Evolutionary conservation across 2,113 vertebrate genomes (phyloP).

Genomic region (Rutilus rutilus): DNA sequence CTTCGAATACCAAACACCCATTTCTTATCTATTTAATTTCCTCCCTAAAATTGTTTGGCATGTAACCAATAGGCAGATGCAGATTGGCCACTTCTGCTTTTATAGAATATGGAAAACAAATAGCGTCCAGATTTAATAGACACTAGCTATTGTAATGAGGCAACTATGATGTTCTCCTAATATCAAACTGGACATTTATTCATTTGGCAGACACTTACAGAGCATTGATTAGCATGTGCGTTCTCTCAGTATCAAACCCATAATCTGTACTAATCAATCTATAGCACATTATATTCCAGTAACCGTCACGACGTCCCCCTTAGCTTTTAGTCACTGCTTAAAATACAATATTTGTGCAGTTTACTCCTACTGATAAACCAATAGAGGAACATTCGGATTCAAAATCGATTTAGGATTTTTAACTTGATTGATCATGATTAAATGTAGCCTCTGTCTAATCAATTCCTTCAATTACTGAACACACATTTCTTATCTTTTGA

Average conservation of each 20-base stretch:
- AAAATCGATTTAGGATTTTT: not conserved
- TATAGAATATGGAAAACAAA: not conserved
- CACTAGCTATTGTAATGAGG: not conserved
- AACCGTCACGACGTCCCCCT: not conserved
- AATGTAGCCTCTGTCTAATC: conserved; percentile 4
- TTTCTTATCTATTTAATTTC: conserved; percentile 7
- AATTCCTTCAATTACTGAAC: conserved; percentile 20
- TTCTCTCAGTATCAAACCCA: not conserved
- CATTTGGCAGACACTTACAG: not conserved
- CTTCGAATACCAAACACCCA: not conserved
- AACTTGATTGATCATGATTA: not conserved
- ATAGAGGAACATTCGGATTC: not conserved
- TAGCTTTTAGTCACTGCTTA: not conserved
- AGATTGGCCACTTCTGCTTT: not conserved
- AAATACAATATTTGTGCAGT: not conserved
- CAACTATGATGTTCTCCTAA: not conserved
- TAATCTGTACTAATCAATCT: not conserved
- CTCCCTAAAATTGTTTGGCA: not conserved
- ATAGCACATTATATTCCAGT: not conserved
- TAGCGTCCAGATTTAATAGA: not conserved
- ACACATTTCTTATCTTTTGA: not conserved
- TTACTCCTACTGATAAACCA: not conserved
- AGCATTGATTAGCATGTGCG: not conserved
- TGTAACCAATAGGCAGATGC: not conserved
- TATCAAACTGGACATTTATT: not conserved